Evolutionary conservation across 2,113 vertebrate genomes (phyloP), one percentile per base, ranked within the genome.

Genomic region (Arothron firmamentum): DNA sequence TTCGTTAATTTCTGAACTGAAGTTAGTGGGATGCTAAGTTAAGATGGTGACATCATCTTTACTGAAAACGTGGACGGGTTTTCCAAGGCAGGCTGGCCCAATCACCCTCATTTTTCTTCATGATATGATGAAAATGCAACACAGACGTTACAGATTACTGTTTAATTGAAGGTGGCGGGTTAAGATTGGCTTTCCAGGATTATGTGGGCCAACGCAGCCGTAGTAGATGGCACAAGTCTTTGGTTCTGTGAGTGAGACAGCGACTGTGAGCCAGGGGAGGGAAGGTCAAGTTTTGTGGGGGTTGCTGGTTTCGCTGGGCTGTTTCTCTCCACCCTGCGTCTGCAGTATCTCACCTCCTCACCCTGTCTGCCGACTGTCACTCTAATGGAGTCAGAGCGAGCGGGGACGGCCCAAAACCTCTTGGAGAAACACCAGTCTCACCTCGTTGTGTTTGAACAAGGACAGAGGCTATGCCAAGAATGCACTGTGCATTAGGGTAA

Each of bases 291-390:
- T 80, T 87, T 83, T 59, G 64, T 34, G 69, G 62, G 56, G 71
- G 67, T 57, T 50, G 55, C 47, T 28, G 48, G 52, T 55, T 80
- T 49, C 14, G 55, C 52, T 56, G 72, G 52, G 64, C 16, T 45
- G 15, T 62, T 56, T 60, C 67, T 71, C 74, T 75, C 61, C 83
- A 75, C 80, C 69, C 78, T 70, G 75, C 52, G 74, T 74, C 85
- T 84, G 86, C 82, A 65, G 65, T 88, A 87, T 90, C 86, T 89
- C 88, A 89, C 85, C 87, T 83, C 79, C 88, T 87, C 79, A 70
- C 80, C 81, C 79, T 50, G 89, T 90, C 91, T 90, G 90, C 81
- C 85, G 81, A 88, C 85, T 90, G 87, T 92, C 90, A 90, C 85
- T 79, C 85, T 91, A 92, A 90, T 91, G 89, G 91, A 87, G 71